phyloP scores from a whole-genome alignment of 2,888 invertebrate species.

The Bimastos eiseni region DNA sequence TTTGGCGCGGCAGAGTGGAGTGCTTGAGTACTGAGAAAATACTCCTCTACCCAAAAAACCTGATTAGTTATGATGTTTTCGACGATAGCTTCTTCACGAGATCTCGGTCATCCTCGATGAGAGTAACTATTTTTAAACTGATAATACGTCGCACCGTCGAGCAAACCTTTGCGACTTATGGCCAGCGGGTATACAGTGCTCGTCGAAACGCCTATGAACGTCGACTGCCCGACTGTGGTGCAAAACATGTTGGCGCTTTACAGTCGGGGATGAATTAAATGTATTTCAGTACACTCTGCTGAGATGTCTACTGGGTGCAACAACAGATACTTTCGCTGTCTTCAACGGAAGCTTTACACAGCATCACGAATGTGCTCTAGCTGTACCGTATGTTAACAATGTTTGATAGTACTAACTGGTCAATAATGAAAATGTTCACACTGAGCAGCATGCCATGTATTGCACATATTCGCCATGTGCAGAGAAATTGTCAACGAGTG shows the following conservation, averaged over 20 bases:
- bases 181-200: background rate
- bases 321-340: background rate
- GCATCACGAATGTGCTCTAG: too few species aligned
- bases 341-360: background rate
- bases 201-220: background rate
- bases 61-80: background rate
- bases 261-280: background rate
- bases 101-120: background rate
- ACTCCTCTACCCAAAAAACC: background rate
- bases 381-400: background rate
- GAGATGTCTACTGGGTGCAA: background rate
- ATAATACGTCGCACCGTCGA: background rate
- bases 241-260: background rate
- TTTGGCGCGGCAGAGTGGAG: background rate
- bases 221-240: background rate
- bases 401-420: background rate
- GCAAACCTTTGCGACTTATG: background rate
- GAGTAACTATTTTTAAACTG: background rate
- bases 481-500: too few species aligned
- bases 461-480: background rate
- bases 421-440: background rate
- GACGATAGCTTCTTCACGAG: background rate
- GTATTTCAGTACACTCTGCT: background rate
- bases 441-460: background rate
- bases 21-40: background rate